Percentiles rank a stretch among this genome's conserved stretches.
phyloP scores from a whole-genome alignment of 2,797 vertebrate genomes.

The Spheniscus humboldti region DNA sequence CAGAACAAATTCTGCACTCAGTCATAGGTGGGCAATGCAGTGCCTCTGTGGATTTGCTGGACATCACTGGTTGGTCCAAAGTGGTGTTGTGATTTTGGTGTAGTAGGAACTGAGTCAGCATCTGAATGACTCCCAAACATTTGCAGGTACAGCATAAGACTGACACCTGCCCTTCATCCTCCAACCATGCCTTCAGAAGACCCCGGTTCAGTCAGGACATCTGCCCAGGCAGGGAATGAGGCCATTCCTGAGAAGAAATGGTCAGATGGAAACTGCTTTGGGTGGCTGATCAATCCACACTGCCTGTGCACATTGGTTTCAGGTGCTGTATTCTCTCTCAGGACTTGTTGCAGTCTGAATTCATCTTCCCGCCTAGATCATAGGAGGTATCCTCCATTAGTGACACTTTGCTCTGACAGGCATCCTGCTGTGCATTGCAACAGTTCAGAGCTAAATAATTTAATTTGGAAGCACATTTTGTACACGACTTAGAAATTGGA shows the following conservation, averaged over 20 bases:
- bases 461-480: neutral
- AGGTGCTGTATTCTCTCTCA: neutral
- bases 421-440: neutral
- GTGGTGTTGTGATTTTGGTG: neutral
- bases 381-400: neutral
- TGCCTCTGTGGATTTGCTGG: neutral
- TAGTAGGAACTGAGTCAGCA: neutral
- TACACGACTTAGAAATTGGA: neutral
- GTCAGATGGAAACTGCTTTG: neutral
- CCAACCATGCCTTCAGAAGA: neutral
- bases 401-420: neutral
- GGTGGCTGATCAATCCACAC: neutral
- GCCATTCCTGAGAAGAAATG: neutral
- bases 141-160: neutral
- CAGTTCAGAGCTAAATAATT: neutral
- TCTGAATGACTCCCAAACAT: neutral
- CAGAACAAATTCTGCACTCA: neutral
- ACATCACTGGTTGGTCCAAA: neutral
- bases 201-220: neutral
- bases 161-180: neutral
- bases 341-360: neutral
- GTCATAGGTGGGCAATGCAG: neutral
- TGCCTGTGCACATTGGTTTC: fast-evolving
- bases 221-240: neutral
- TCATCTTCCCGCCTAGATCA: neutral